Evolutionary conservation across 2,113 vertebrate genomes (phyloP).

Genomic region (Athene noctua): DNA sequence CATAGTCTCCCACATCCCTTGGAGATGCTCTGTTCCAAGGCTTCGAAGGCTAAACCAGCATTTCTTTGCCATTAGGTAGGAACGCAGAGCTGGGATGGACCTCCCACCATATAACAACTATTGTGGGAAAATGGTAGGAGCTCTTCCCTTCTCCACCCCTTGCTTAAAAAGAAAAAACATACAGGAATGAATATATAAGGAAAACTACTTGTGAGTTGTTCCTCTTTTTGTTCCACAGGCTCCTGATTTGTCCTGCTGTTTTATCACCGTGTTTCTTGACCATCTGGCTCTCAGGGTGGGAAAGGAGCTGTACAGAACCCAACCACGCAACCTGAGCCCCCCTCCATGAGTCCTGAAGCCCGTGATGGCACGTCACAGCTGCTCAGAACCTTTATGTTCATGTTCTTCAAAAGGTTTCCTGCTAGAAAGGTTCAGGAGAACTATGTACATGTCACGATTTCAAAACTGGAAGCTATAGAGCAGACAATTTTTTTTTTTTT

Average conservation of each 20-base stretch:
- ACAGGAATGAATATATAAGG: not conserved
- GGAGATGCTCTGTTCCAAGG: not conserved
- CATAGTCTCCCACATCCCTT: not conserved
- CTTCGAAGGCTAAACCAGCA: not conserved
- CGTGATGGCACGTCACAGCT: rapidly evolving
- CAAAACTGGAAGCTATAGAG: not conserved
- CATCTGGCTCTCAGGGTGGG: not conserved
- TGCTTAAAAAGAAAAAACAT: not conserved
- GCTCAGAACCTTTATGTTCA: not conserved
- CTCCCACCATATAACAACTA: not conserved
- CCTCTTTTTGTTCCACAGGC: not conserved
- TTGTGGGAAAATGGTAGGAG: not conserved
- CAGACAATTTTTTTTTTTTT: too few relatives aligned
- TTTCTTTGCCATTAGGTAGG: constrained; percentile 5
- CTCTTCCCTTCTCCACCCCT: not conserved
- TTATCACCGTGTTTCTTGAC: not conserved
- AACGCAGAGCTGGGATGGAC: not conserved
- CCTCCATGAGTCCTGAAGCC: not conserved
- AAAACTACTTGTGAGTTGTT: not conserved
- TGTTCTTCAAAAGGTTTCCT: not conserved
- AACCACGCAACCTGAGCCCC: not conserved
- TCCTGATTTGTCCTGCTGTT: not conserved
- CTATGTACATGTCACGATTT: not conserved
- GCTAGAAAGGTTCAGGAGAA: not conserved
- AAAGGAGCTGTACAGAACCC: not conserved